Conservation (phyloP, 2,888 invertebrate species). For the Syrphus vitripennis region DNA sequence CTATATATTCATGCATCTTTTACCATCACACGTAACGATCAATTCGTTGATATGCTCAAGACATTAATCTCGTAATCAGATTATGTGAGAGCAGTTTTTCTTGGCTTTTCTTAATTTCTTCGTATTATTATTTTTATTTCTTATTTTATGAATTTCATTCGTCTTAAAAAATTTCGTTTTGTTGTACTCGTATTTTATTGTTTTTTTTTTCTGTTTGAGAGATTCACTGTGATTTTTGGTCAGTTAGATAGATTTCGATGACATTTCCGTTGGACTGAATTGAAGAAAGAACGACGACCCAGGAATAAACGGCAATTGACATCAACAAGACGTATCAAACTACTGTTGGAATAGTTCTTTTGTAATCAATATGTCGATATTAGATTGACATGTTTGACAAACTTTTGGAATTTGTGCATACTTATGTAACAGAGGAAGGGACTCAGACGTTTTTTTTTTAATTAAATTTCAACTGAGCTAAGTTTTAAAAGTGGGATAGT, state of each 20-base stretch:
- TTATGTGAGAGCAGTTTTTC: conserved; percentile 73
- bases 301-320: conserved; percentile 49
- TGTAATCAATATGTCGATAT: conserved; percentile 61
- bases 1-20: no score
- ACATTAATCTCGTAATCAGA: conserved; percentile 80
- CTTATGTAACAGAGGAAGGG: conserved; percentile 1
- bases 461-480: conserved; percentile 40
- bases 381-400: conserved; percentile 63
- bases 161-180: conserved; percentile 52
- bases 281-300: background rate
- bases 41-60: conserved; percentile 70
- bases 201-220: background rate
- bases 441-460: conserved; percentile 3
- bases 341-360: conserved; percentile 15
- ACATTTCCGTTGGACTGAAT: conserved; percentile 58
- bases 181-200: conserved; percentile 15
- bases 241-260: conserved; percentile 44
- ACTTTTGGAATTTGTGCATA: conserved; percentile 19
- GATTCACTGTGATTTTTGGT: conserved; percentile 46
- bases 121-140: background rate
- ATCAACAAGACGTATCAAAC: background rate
- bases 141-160: background rate
- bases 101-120: conserved; percentile 50
- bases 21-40: conserved; percentile 53
- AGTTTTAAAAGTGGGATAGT: conserved; percentile 25